These are phyloP conservation scores for Trichosurus vulpecula DNA, from an alignment of 2,797 vertebrate genomes.

Conservation along the genomic window DNA sequence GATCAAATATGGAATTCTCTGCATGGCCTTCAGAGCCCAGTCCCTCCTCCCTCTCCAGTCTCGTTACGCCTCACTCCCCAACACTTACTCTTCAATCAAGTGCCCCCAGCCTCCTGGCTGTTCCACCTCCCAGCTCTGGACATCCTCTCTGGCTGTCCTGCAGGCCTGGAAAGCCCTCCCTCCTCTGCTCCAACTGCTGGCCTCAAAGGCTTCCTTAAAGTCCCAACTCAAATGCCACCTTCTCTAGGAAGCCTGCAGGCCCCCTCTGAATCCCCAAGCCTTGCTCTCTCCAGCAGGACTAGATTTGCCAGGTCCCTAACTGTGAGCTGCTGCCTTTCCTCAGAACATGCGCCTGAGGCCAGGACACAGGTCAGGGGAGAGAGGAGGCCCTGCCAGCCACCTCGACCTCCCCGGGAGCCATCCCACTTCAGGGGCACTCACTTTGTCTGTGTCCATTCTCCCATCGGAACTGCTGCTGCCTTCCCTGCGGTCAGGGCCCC, in stretches of 20 bases:
- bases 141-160: too few species aligned
- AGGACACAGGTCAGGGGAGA: not conserved
- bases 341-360: not conserved
- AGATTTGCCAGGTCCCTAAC: too few species aligned
- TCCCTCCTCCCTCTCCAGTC: too few species aligned
- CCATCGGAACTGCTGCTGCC: slow-evolving; percentile 84
- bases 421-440: slow-evolving; percentile 49
- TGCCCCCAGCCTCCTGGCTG: rapidly evolving
- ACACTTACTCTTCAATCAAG: not conserved
- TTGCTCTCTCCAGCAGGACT: too few species aligned
- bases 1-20: too few species aligned
- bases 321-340: too few species aligned
- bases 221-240: not conserved
- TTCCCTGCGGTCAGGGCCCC: slow-evolving; percentile 77
- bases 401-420: not conserved
- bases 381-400: too few species aligned
- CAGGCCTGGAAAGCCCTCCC: not conserved
- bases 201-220: not conserved
- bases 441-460: slow-evolving; percentile 84
- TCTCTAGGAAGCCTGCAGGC: too few species aligned
- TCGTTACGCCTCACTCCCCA: not conserved
- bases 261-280: too few species aligned
- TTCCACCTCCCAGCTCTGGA: not conserved
- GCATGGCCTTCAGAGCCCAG: too few species aligned
- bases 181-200: not conserved